Conservation (phyloP, 2,888 invertebrate species). For the Scotopteryx bipunctaria region DNA sequence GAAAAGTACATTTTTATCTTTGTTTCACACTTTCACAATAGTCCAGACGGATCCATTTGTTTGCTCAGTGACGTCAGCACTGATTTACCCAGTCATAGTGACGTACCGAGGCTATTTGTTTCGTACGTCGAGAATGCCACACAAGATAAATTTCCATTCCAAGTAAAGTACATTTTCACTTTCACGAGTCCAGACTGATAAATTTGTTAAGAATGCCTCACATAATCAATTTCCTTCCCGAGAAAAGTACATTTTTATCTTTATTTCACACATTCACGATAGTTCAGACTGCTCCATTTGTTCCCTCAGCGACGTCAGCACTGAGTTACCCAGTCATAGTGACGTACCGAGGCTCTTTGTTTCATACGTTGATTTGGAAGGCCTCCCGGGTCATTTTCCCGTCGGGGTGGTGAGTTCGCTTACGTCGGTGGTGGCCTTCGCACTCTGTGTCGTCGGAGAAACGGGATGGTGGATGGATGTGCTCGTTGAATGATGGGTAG, state of each 20-base stretch:
- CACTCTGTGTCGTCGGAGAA: conserved; percentile 91
- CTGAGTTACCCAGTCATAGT: conserved; percentile 37
- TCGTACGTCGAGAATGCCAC: neutral
- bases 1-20: neutral
- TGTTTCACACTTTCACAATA: neutral
- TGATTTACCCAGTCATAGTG: neutral
- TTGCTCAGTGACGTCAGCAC: neutral
- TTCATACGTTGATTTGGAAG: conserved; percentile 91
- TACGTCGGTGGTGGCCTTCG: conserved; percentile 77
- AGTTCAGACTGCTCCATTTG: too few species aligned
- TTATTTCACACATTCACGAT: too few species aligned
- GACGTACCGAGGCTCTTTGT: conserved; percentile 38
- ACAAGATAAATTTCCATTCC: neutral
- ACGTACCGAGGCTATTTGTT: neutral
- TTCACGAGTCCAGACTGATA: conserved; percentile 7
- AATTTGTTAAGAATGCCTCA: too few species aligned
- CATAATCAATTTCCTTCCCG: too few species aligned
- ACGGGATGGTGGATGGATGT: conserved; percentile 93
- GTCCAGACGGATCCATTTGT: neutral
- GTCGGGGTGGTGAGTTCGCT: conserved; percentile 64
- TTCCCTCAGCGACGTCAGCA: conserved; percentile 29
- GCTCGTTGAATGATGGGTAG: conserved; percentile 91
- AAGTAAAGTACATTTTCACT: neutral
- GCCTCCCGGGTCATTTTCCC: conserved; percentile 86
- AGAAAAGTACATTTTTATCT: too few species aligned